phyloP scores from a whole-genome alignment of 1,140 invertebrate species.

The Scylla paramamosain region DNA sequence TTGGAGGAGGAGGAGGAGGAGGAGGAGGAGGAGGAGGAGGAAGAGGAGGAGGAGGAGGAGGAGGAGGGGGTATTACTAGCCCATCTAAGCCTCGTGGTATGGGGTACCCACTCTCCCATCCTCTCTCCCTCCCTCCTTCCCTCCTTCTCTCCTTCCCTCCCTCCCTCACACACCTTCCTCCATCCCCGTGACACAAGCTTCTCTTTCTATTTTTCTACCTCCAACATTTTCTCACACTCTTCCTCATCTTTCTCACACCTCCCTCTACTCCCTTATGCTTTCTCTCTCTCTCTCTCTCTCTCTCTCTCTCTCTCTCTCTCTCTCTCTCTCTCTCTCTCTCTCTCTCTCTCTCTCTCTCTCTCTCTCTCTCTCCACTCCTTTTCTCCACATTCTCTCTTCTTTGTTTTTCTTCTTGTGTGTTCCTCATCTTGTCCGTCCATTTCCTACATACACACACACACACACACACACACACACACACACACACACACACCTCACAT shows the following conservation, averaged over 20 bases:
- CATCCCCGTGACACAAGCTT: neutral
- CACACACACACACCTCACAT: neutral
- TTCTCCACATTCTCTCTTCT: neutral
- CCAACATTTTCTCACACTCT: neutral
- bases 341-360: neutral
- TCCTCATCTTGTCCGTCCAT: neutral
- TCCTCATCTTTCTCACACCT: neutral
- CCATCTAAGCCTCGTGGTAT: neutral
- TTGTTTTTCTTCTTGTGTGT: too few species aligned
- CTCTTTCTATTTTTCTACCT: neutral
- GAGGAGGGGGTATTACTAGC: neutral
- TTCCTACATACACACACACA: neutral
- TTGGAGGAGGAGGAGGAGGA: slow-evolving; percentile 18
- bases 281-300: too few species aligned
- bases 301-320: too few species aligned
- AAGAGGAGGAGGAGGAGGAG: too few species aligned
- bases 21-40: slow-evolving; percentile 16
- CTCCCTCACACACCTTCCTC: neutral
- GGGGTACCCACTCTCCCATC: neutral
- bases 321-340: neutral
- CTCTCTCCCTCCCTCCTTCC: neutral
- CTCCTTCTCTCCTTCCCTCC: neutral
- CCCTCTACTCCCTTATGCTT: neutral
- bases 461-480: too few species aligned
- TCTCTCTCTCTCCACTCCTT: neutral